Percentiles rank a stretch among this genome's conserved stretches.
Conservation (phyloP, 2,797 vertebrate genomes). For the Neostethus bicornis region DNA sequence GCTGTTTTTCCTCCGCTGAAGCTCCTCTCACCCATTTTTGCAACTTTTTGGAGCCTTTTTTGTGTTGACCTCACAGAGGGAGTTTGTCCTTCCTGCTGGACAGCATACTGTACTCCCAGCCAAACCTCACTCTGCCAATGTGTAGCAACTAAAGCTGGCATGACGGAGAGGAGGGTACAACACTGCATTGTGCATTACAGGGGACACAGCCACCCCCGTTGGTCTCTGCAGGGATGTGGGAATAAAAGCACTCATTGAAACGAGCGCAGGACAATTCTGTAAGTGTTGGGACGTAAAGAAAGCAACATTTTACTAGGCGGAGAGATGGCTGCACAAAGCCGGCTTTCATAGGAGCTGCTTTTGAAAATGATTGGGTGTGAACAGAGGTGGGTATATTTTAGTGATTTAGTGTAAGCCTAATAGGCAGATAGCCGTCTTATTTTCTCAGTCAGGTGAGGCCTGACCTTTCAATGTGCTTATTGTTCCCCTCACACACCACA, state of each 20-base stretch:
- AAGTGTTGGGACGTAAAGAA: conserved; percentile 82
- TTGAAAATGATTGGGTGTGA: conserved; percentile 65
- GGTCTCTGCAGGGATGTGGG: conserved; percentile 62
- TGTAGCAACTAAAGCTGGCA: conserved; percentile 1
- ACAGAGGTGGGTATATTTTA: conserved; percentile 67
- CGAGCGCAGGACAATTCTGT: conserved; percentile 70
- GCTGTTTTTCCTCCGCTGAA: background rate
- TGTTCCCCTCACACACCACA: conserved; percentile 45
- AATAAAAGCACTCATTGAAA: conserved; percentile 81
- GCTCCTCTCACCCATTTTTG: background rate
- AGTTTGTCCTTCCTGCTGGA: background rate
- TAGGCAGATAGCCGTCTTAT: conserved; percentile 59
- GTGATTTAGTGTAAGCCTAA: conserved; percentile 51
- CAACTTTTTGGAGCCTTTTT: background rate
- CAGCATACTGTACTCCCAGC: conserved; percentile 18
- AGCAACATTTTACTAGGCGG: conserved; percentile 77
- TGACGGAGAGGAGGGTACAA: conserved; percentile 60
- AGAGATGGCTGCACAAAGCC: conserved; percentile 69
- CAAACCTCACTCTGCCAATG: conserved; percentile 7
- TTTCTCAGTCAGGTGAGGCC: conserved; percentile 57
- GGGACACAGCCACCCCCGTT: conserved; percentile 48
- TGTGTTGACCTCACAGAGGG: background rate
- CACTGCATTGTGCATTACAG: conserved; percentile 69
- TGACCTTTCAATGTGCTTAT: conserved; percentile 63
- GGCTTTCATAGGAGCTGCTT: conserved; percentile 71